Evolutionary conservation across 1,140 invertebrate species (phyloP).

Genomic region (Cyrtorhinus lividipennis): DNA sequence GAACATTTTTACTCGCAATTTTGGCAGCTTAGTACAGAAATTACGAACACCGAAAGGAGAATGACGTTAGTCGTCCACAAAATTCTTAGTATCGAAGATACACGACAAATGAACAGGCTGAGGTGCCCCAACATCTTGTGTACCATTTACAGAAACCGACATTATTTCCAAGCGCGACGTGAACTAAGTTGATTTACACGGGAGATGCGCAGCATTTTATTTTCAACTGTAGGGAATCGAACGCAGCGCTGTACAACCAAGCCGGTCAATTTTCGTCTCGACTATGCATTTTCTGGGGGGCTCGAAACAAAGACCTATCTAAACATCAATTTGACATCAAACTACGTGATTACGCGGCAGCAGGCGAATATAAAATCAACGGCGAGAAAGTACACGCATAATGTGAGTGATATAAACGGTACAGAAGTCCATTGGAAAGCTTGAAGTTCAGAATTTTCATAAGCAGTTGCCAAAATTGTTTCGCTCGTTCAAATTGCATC

Average conservation of each 20-base stretch:
- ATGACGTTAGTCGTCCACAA: too few relatives aligned
- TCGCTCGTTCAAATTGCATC: slow-evolving; percentile 66
- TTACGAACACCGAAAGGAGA: too few relatives aligned
- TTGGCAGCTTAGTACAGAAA: too few relatives aligned
- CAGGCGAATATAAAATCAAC: neutral
- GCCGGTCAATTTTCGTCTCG: neutral
- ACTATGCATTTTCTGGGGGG: too few relatives aligned
- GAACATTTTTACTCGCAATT: too few relatives aligned
- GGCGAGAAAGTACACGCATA: neutral
- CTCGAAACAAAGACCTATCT: neutral
- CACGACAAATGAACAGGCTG: neutral
- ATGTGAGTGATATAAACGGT: slow-evolving; percentile 13
- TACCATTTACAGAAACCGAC: slow-evolving; percentile 8
- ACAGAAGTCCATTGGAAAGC: neutral
- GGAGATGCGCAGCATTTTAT: neutral
- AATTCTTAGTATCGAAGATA: neutral
- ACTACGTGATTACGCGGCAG: neutral
- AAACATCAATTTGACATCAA: neutral
- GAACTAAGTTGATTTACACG: neutral
- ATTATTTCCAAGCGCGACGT: neutral
- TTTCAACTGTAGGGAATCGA: neutral
- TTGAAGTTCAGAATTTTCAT: too few relatives aligned
- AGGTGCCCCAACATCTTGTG: neutral
- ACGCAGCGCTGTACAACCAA: neutral
- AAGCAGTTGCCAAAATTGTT: too few relatives aligned